Conservation (phyloP, 2,113 vertebrate species). For the Amphiprion ocellaris region DNA sequence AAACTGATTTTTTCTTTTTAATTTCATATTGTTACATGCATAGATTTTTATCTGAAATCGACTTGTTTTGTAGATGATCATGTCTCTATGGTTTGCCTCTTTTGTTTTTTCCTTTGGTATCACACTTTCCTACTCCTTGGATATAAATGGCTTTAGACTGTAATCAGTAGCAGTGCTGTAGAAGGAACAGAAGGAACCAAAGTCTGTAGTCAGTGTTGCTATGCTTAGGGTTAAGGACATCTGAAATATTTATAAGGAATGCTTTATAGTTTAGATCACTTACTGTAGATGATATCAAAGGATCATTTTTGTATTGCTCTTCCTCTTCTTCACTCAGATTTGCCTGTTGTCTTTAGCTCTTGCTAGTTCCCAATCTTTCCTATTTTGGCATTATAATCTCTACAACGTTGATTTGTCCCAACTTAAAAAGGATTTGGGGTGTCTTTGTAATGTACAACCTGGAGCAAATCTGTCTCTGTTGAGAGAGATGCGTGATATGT, state of each 20-base stretch:
- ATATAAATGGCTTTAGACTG: slow-evolving; percentile 77
- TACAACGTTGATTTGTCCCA: slow-evolving; percentile 41
- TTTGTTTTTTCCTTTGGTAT: slow-evolving; percentile 46
- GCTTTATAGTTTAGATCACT: slow-evolving; percentile 62
- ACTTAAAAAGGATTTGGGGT: slow-evolving; percentile 33
- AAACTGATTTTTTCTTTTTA: slow-evolving; percentile 69
- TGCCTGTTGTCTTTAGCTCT: slow-evolving; percentile 55
- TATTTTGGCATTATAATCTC: slow-evolving; percentile 44
- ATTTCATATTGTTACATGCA: slow-evolving; percentile 75
- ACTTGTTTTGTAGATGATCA: slow-evolving; percentile 57
- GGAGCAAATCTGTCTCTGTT: slow-evolving; percentile 50
- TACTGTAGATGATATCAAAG: slow-evolving; percentile 73
- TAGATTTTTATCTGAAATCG: slow-evolving; percentile 76
- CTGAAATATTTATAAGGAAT: slow-evolving; percentile 48
- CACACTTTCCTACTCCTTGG: slow-evolving; percentile 55
- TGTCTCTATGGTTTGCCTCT: slow-evolving; percentile 55
- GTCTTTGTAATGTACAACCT: slow-evolving; percentile 42
- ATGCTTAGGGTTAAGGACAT: slow-evolving; percentile 18
- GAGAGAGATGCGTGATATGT: slow-evolving; percentile 37
- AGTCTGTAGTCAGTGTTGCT: slow-evolving; percentile 63
- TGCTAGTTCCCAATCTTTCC: slow-evolving; percentile 19
- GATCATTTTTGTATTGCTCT: slow-evolving; percentile 51
- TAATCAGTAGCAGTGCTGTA: slow-evolving; percentile 77
- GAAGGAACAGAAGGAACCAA: slow-evolving; percentile 71
- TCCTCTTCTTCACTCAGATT: slow-evolving; percentile 56